Evolutionary conservation across 2,113 vertebrate genomes (phyloP), one percentile per base, ranked within the genome.

Genomic region (Spermophilus dauricus): DNA sequence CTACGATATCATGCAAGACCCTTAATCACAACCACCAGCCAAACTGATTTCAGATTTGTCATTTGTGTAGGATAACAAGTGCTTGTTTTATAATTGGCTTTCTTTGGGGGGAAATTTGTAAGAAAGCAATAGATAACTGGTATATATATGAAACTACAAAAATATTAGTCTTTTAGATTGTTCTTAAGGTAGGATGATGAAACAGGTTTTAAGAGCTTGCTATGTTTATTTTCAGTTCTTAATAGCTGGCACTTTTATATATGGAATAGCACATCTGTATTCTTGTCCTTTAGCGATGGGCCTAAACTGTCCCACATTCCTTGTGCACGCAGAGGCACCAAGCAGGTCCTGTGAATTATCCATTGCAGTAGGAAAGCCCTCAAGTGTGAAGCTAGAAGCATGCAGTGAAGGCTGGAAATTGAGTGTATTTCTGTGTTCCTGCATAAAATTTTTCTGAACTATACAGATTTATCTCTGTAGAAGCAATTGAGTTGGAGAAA

Each of bases 331-430:
- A 51, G 28, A 70, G 12, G 18, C 9, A 30, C 0, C 9, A 56
- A 14, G 3, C 13, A 48, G 26, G 8, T 78, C 39, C 70, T 87
- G 39, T 61, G 22, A 91, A 70, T 6, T 45, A 14, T 56, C n/a
- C 3, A 0, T 0, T n/a, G 24, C 20, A 13, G 2, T 16, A 22
- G 28, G 22, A 8, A 32, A 86, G 5, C 24, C 28, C 13, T 30
- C 14, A 4, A 39, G 3, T 28, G 2, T 8, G 39, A 42, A n/a
- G 26, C n/a, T 51, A 39, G 61, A 77, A 96, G 37, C 22, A 18
- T 1, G 26, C 37, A 42, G 18, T 10, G 10, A 83, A 76, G 34
- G 0, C 48, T 56, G 12, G 34, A 75, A 53, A 78, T 20, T 20
- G 16, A 14, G 13, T 7, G 2, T 73, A 3, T 30, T 61, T 53